These are phyloP conservation scores for Pseudomyrmex cubaensis DNA, from an alignment of 1,140 invertebrate species.

Conservation along the genomic window DNA sequence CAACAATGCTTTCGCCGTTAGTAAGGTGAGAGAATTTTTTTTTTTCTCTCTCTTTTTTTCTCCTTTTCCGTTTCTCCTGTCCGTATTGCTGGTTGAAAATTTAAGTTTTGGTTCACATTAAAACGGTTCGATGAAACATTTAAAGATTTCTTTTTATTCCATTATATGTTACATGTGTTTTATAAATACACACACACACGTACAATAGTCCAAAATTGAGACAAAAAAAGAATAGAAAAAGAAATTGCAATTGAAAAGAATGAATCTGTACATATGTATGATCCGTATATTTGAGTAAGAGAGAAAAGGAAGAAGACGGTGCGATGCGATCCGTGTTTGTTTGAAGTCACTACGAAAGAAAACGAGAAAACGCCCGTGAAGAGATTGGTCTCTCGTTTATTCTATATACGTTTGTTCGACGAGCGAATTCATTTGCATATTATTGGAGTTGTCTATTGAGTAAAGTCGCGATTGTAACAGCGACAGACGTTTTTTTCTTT, in stretches of 20 bases:
- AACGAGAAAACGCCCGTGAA: neutral
- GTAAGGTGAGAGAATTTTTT: slow-evolving; percentile 73
- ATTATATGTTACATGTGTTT: neutral
- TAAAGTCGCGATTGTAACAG: neutral
- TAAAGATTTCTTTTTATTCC: neutral
- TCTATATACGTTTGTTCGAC: neutral
- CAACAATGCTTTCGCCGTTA: slow-evolving; percentile 80
- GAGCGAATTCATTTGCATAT: neutral
- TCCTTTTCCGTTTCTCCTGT: neutral
- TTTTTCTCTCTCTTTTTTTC: neutral
- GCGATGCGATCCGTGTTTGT: slow-evolving; percentile 46
- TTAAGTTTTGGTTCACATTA: neutral
- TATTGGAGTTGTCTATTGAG: slow-evolving; percentile 6
- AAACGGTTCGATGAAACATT: neutral
- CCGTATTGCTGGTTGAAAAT: neutral
- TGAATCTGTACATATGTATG: neutral
- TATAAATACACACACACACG: neutral
- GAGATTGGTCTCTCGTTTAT: neutral
- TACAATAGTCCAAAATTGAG: neutral
- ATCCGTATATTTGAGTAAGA: neutral
- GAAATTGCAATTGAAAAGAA: neutral
- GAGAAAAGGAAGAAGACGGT: neutral
- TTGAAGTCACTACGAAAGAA: neutral
- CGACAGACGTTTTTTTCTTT: neutral
- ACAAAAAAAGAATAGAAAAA: neutral